phyloP scores from a whole-genome alignment of 2,797 vertebrate genomes.

The Tapirus indicus region DNA sequence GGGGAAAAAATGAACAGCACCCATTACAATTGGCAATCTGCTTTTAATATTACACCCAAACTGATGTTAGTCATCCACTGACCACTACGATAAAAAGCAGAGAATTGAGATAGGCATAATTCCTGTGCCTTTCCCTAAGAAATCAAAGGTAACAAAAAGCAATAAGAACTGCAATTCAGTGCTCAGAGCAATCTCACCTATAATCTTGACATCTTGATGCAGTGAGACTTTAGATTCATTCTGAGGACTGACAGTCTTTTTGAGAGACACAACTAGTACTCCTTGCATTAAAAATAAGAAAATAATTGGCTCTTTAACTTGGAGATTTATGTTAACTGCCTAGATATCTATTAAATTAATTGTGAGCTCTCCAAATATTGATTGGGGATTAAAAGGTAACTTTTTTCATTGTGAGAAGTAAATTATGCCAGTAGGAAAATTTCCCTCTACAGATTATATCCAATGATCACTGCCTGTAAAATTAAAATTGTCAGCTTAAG shows the following conservation, averaged over 20 bases:
- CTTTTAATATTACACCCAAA: conserved; percentile 85
- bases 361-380: conserved; percentile 87
- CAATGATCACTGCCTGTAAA: conserved; percentile 87
- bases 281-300: conserved; percentile 86
- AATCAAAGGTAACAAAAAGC: conserved; percentile 68
- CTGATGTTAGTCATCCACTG: conserved; percentile 83
- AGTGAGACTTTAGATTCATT: conserved; percentile 82
- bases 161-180: conserved; percentile 76
- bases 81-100: conserved; percentile 79
- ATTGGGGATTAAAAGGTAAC: conserved; percentile 89
- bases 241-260: conserved; percentile 77
- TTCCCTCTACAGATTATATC: conserved; percentile 86
- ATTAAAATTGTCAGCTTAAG: conserved; percentile 89
- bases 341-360: conserved; percentile 87
- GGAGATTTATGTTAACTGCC: conserved; percentile 90
- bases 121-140: conserved; percentile 75
- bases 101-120: conserved; percentile 73
- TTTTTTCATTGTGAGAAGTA: conserved; percentile 87
- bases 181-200: conserved; percentile 81
- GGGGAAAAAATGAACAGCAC: conserved; percentile 51
- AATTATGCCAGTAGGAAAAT: conserved; percentile 88
- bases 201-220: conserved; percentile 83
- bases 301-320: conserved; percentile 87
- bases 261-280: conserved; percentile 81
- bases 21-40: conserved; percentile 82